Conservation (phyloP, 2,113 vertebrate genomes). For the Ancistrus triradiatus region DNA sequence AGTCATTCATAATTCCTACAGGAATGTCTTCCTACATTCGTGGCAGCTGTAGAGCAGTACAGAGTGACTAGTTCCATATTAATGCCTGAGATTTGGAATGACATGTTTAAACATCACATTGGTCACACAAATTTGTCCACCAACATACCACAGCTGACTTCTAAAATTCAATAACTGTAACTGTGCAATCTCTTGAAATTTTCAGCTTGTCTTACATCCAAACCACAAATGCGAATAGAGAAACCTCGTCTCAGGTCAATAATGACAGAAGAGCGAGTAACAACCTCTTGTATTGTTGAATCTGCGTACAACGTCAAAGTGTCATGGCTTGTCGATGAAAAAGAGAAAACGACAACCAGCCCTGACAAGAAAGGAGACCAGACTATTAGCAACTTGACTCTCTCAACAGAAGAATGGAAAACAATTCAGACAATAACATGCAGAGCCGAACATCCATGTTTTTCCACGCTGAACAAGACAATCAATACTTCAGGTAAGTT, state of each 20-base stretch:
- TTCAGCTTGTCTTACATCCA: constrained; percentile 19
- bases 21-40: too few relatives aligned
- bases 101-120: too few relatives aligned
- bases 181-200: not conserved
- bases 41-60: too few relatives aligned
- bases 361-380: rapidly evolving
- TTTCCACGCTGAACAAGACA: not conserved
- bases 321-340: constrained; percentile 49
- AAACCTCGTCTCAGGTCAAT: constrained; percentile 48
- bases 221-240: constrained; percentile 42
- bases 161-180: too few relatives aligned
- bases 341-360: rapidly evolving
- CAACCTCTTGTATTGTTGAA: constrained; percentile 48
- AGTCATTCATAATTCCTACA: too few relatives aligned
- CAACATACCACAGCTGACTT: too few relatives aligned
- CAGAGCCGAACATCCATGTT: constrained; percentile 54
- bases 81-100: too few relatives aligned
- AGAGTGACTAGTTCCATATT: too few relatives aligned
- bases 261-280: not conserved
- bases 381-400: constrained; percentile 27
- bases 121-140: too few relatives aligned
- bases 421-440: constrained; percentile 39
- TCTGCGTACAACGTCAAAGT: constrained; percentile 28
- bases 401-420: constrained; percentile 34
- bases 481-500: constrained; percentile 34